Percentiles rank a stretch among this genome's conserved stretches.
Evolutionary conservation across 2,113 vertebrate species (phyloP).

Genomic region (Clupea harengus): DNA sequence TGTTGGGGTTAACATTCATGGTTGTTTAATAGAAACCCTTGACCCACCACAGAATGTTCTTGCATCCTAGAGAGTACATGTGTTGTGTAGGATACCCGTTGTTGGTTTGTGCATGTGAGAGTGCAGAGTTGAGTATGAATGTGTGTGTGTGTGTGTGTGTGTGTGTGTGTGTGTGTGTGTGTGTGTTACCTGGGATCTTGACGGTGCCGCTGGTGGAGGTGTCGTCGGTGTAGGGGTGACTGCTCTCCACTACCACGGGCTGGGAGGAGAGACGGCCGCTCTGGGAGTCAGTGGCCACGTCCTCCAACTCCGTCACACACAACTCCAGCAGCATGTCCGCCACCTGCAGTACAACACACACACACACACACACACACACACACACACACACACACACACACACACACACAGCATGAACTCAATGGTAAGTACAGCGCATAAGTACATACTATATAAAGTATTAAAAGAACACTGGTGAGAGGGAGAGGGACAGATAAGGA

Average conservation of each 20-base stretch:
- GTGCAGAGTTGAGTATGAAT: too few relatives aligned
- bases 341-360: slow-evolving; percentile 70
- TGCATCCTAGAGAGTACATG: too few relatives aligned
- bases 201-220: slow-evolving; percentile 96
- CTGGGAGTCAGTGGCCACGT: slow-evolving; percentile 95
- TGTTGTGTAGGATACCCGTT: too few relatives aligned
- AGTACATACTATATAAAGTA: background rate
- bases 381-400: background rate
- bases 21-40: too few relatives aligned
- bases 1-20: too few relatives aligned
- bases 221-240: slow-evolving; percentile 96
- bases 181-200: slow-evolving; percentile 88
- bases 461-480: background rate
- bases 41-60: too few relatives aligned
- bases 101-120: too few relatives aligned
- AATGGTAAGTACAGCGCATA: background rate
- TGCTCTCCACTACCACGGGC: slow-evolving; percentile 96
- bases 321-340: slow-evolving; percentile 95
- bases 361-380: background rate
- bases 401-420: background rate
- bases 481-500: background rate
- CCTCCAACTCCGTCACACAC: slow-evolving; percentile 94
- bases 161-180: background rate
- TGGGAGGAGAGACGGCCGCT: slow-evolving; percentile 94
- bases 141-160: background rate